Evolutionary conservation across 1,140 invertebrate genomes (phyloP), one percentile per base, ranked within the genome.

Genomic region (Drusus annulatus): DNA sequence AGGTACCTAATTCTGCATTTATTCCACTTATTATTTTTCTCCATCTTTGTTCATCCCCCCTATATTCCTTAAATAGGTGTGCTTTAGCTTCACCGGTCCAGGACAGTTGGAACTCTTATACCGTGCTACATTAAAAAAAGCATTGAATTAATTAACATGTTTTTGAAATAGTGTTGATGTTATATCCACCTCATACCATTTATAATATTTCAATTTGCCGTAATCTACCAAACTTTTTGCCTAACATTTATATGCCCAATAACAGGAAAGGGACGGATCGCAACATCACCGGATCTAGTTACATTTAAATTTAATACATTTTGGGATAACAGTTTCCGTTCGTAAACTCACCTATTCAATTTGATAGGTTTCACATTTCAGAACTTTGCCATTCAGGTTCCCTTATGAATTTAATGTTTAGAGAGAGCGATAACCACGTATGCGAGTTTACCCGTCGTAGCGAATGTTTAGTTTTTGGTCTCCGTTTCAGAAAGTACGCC

Each of bases 281-380:
- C 28, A 7, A 65, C 25, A 28, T 25, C 62, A 6, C 62, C 23
- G 25, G 62, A 25, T 65, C 62, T 65, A 16, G 62, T 65, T 13
- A 65, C 62, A 65, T 65, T 65, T 31, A 25, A 25, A 65, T 65
- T 65, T 65, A 16, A 65, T 63, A 65, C 62, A 65, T 65, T 65
- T 63, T 15, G 60, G 60, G 19, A 63, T 25, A 63, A 63, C 28
- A 31, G 62, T 28, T 16, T 28, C 21, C 21, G 21, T 21, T 16
- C 25, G 25, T 65, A 65, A 65, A 28, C 62, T 28, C 25, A 65
- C 23, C 62, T 65, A 65, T 65, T 25, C 62, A 65, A 65, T 15
- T 65, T 65, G 62, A 65, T 65, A 16, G 62, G 4, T 28, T 65
- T 65, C 10, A 28, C 62, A 31, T 65, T 65, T 31, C 62, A 31